A percentile compares a stretch with the other conserved stretches of the same genome.
Conservation (phyloP, 2,797 vertebrate genomes). For the Chanos chanos region DNA sequence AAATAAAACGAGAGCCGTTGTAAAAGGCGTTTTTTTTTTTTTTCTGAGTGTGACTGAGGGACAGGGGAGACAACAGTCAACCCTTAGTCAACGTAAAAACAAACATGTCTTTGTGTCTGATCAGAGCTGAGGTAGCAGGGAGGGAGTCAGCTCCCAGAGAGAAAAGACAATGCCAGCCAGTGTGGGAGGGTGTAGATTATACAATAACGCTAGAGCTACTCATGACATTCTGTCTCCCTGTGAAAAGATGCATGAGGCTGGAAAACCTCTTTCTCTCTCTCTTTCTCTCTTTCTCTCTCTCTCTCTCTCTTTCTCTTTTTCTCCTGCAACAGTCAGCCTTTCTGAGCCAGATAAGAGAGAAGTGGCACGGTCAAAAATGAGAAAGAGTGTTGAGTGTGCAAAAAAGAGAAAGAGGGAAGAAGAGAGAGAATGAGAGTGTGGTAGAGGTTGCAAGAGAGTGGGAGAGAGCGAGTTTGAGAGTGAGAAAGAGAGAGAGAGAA, state of each 20-base stretch:
- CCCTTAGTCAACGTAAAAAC: slow-evolving; percentile 23
- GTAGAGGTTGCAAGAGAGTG: neutral
- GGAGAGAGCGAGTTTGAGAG: slow-evolving; percentile 10
- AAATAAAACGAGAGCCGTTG: too few relatives aligned
- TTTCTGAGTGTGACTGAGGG: too few relatives aligned
- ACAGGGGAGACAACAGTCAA: too few relatives aligned
- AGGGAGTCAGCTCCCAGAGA: slow-evolving; percentile 15
- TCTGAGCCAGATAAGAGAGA: slow-evolving; percentile 1
- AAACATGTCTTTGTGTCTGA: slow-evolving; percentile 39
- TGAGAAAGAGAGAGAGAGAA: neutral
- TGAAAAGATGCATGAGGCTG: neutral
- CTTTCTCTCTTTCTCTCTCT: neutral
- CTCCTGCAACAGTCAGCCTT: neutral
- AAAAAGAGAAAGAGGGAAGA: too few relatives aligned
- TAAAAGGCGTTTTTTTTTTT: too few relatives aligned
- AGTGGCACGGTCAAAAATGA: neutral
- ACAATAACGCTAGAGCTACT: slow-evolving; percentile 12
- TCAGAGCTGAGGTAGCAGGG: slow-evolving; percentile 15
- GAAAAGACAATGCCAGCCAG: slow-evolving; percentile 26
- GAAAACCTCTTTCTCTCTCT: slow-evolving; percentile 7
- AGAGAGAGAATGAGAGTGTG: neutral
- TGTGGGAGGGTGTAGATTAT: slow-evolving; percentile 21
- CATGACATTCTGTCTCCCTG: neutral
- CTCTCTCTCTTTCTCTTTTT: neutral
- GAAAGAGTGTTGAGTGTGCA: too few relatives aligned